phyloP scores from a whole-genome alignment of 2,888 invertebrate species.

The Trissolcus brochymenae region DNA sequence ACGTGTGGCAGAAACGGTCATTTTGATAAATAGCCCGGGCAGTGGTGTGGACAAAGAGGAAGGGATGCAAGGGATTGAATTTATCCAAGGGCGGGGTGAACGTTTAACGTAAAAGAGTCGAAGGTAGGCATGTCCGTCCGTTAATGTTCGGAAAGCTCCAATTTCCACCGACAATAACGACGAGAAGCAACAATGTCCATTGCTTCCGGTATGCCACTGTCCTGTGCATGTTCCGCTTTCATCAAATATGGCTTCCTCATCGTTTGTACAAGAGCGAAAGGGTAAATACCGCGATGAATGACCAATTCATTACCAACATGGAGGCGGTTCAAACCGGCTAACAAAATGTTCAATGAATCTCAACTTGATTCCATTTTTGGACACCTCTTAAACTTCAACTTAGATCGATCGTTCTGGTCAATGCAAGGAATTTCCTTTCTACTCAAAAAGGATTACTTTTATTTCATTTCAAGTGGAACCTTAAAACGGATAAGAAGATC shows the following conservation, averaged over 20 bases:
- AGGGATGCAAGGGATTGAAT: constrained; percentile 33
- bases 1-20: constrained; percentile 18
- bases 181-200: constrained; percentile 30
- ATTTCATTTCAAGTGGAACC: too few relatives aligned
- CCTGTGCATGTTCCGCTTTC: constrained; percentile 35
- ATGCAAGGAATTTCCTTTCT: constrained; percentile 7
- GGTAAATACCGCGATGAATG: constrained; percentile 44
- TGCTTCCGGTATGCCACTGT: constrained; percentile 39
- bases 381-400: constrained; percentile 26
- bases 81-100: constrained; percentile 39
- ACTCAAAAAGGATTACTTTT: neutral
- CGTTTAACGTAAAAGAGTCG: constrained; percentile 31
- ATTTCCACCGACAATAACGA: constrained; percentile 37
- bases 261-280: constrained; percentile 35
- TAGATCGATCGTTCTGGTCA: constrained; percentile 32
- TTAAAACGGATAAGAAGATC: too few relatives aligned
- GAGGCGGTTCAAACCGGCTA: constrained; percentile 34
- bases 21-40: constrained; percentile 42
- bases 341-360: constrained; percentile 24
- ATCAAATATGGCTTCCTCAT: constrained; percentile 34
- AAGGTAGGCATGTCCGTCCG: constrained; percentile 22
- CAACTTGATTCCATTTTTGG: constrained; percentile 31
- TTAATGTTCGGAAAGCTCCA: constrained; percentile 31
- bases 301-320: constrained; percentile 39
- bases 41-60: constrained; percentile 20